Conservation (phyloP, 2,113 vertebrate genomes). For the Castor canadensis region DNA sequence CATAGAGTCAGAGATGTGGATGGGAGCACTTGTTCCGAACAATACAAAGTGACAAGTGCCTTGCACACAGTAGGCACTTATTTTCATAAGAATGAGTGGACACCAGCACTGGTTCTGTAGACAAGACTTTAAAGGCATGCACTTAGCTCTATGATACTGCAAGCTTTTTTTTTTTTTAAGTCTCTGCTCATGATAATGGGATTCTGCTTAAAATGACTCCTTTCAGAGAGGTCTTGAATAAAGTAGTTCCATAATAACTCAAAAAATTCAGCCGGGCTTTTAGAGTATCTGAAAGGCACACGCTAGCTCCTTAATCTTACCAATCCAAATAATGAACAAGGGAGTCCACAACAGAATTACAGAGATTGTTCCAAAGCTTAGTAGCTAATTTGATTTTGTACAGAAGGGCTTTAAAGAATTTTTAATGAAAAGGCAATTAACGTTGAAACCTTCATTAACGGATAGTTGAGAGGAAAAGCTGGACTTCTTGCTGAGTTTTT, state of each 20-base stretch:
- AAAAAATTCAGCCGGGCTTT: constrained; percentile 44
- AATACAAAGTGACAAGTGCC: not conserved
- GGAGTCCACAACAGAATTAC: constrained; percentile 62
- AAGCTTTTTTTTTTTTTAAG: not conserved
- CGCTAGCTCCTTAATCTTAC: constrained; percentile 60
- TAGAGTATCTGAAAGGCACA: constrained; percentile 53
- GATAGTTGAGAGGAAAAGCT: constrained; percentile 67
- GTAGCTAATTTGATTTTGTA: constrained; percentile 78
- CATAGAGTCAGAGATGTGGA: not conserved
- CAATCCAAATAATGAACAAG: constrained; percentile 70
- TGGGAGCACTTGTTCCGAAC: not conserved
- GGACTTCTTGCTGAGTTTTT: constrained; percentile 80
- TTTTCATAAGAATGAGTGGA: not conserved
- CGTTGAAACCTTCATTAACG: constrained; percentile 77
- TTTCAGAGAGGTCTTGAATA: constrained; percentile 49
- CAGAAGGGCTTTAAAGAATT: constrained; percentile 73
- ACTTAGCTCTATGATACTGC: not conserved
- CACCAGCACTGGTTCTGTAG: not conserved
- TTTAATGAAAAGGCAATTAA: constrained; percentile 81
- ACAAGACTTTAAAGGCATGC: not conserved
- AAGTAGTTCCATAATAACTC: constrained; percentile 13
- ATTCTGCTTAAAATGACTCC: constrained; percentile 47
- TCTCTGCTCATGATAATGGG: not conserved
- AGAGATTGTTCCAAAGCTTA: constrained; percentile 69
- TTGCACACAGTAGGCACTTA: not conserved